A percentile compares a stretch with the other conserved stretches of the same genome.
phyloP scores from a whole-genome alignment of 1,140 invertebrate genomes.

The Aradophagus sp. region DNA sequence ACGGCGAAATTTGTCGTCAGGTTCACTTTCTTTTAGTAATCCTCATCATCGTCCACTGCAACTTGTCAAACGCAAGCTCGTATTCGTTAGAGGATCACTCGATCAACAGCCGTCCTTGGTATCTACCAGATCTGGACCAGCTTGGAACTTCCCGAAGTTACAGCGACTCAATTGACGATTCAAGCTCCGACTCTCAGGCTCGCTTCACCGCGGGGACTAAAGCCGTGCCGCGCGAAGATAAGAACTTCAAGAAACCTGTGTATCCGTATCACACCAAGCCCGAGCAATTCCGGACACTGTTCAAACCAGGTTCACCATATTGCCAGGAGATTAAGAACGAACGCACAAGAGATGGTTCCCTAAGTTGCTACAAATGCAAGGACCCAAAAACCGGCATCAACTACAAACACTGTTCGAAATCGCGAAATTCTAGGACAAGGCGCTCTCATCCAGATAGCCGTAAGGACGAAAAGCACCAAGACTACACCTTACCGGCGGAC shows the following conservation, averaged over 20 bases:
- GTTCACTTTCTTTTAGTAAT: constrained; percentile 38
- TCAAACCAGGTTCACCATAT: constrained; percentile 54
- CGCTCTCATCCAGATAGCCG: constrained; percentile 15
- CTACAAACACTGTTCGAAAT: constrained; percentile 75
- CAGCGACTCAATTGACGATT: constrained; percentile 32
- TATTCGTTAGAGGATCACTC: constrained; percentile 12
- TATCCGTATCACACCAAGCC: constrained; percentile 49
- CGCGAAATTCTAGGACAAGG: constrained; percentile 63
- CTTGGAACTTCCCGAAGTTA: too few relatives aligned
- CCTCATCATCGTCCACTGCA: constrained; percentile 15
- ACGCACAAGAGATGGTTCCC: constrained; percentile 59
- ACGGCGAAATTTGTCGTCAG: constrained; percentile 47
- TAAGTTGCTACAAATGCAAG: constrained; percentile 76
- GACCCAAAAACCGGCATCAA: constrained; percentile 71
- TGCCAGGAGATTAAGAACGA: constrained; percentile 59
- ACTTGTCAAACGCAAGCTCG: constrained; percentile 17
- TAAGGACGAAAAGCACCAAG: constrained; percentile 75
- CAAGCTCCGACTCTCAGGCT: constrained; percentile 4
- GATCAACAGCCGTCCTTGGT: constrained; percentile 19
- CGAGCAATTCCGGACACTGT: constrained; percentile 38
- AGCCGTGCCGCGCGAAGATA: constrained; percentile 58
- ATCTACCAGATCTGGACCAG: constrained; percentile 7
- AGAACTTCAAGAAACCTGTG: constrained; percentile 58
- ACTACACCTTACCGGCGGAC: constrained; percentile 76
- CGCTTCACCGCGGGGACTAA: constrained; percentile 36